Percentiles rank a stretch among this genome's conserved stretches.
Conservation (phyloP, 2,113 vertebrate genomes). For the Pluvianellus socialis region DNA sequence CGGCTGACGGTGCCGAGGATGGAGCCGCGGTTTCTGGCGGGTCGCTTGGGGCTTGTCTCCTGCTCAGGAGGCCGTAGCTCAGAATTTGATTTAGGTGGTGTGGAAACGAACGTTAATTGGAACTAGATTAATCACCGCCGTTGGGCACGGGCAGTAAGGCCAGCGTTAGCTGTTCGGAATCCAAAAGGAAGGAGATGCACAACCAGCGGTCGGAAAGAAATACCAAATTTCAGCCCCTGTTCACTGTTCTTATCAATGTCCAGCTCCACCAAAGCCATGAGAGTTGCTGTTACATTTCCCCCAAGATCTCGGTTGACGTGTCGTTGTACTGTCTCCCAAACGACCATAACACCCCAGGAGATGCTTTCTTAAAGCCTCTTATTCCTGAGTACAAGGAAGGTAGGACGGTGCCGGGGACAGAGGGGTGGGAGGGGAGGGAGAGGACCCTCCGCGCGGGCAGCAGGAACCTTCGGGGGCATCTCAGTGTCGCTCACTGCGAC, state of each 20-base stretch:
- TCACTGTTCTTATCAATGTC: fast-evolving
- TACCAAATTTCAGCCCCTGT: background rate
- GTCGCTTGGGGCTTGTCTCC: background rate
- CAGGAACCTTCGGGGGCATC: background rate
- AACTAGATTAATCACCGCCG: background rate
- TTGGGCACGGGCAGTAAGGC: background rate
- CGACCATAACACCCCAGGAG: background rate
- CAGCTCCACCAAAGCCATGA: background rate
- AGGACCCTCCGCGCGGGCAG: fast-evolving
- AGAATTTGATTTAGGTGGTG: background rate
- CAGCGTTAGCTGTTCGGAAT: fast-evolving
- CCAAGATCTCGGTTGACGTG: fast-evolving
- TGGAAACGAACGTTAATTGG: background rate
- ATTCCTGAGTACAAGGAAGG: background rate
- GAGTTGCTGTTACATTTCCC: fast-evolving
- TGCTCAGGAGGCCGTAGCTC: background rate
- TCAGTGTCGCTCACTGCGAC: background rate
- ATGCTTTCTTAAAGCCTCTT: background rate
- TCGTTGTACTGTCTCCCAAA: background rate
- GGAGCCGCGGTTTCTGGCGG: background rate
- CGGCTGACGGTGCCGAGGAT: fast-evolving
- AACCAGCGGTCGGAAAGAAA: background rate
- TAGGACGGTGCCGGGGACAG: fast-evolving
- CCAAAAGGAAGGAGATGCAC: background rate
- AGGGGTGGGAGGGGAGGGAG: background rate